Base-by-base conservation (phyloP, 2,888 invertebrate genomes). In the Monoplex corrugatus region DNA sequence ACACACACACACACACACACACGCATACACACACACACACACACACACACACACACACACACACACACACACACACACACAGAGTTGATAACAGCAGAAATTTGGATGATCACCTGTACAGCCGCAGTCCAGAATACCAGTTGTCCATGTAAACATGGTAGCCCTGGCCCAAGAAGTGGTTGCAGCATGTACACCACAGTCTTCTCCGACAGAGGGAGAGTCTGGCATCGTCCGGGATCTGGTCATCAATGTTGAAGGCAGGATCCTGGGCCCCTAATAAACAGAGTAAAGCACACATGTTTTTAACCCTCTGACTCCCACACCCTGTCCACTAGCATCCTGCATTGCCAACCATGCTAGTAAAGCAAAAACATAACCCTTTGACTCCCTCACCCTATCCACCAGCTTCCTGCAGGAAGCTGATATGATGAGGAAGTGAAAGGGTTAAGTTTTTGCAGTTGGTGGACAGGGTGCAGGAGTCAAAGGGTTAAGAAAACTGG, bases 111-210 rank as follows among this genome's bases (percentile, higher is more conserved):
- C 57, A 57, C 57, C 57, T 57, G 57, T 19, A 57, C 57, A 57
- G 23, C 57, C 23, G 13, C 57, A 57, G 57, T 2, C 57, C 2
- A 0, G 57, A 57, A 23, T 57, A 57, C 57, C 57, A 57, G 57
- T 57, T 57, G 57, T 57, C 57, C 57, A 57, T 57, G 57, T 57
- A 57, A 23, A 57, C 16, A 23, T 57, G 13, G 2, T 57, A 57
- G 57, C 57, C 87, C 45, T 80, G 75, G 87, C 78, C 40, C n/a
- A 13, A 87, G 87, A 19, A 87, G 80, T 28, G 78, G 44, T 10
- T 44, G 19, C n/a, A 78, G 44, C 28, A 87, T 23, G 80, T 32
- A 43, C 28, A 87, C 75, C 32, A 80, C 80, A 10, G 28, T 80
- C 40, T 87, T 40, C 80, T 43, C 87, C 23, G 35, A 43, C 35